These are phyloP conservation scores for Papilio polyxenes DNA, from an alignment of 1,140 invertebrate species.

Conservation along the genomic window DNA sequence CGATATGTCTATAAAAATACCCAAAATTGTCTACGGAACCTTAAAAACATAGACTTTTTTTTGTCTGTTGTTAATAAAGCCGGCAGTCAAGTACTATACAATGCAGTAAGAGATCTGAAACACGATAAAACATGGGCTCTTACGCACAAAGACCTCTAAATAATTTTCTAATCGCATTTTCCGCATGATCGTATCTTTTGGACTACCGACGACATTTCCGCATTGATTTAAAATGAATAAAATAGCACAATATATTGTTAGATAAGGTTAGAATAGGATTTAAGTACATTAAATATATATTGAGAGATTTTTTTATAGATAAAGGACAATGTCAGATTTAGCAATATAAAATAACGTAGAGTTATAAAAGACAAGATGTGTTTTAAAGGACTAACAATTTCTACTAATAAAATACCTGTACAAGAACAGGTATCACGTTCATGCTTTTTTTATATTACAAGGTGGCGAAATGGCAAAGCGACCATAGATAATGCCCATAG, in stretches of 20 bases:
- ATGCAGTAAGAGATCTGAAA: constrained; percentile 33
- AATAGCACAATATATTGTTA: neutral
- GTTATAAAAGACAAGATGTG: neutral
- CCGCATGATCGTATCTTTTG: constrained; percentile 24
- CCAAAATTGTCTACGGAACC: constrained; percentile 42
- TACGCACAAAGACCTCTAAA: constrained; percentile 4
- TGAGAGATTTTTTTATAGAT: neutral
- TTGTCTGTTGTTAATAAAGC: neutral
- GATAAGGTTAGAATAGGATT: neutral
- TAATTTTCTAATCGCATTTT: constrained; percentile 33
- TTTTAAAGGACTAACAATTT: no score
- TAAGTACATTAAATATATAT: neutral
- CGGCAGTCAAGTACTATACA: constrained; percentile 45
- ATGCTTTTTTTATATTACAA: no score
- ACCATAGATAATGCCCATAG: no score
- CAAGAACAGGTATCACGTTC: no score
- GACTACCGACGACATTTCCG: neutral
- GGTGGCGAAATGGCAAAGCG: no score
- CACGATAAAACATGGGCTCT: constrained; percentile 39
- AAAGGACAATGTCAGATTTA: neutral
- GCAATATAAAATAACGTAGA: neutral
- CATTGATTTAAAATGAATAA: neutral
- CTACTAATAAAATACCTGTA: neutral
- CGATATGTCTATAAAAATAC: neutral
- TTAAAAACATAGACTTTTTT: neutral